Evolutionary conservation across 2,888 invertebrate species (phyloP).

Genomic region (Acanthosepion esculentum): DNA sequence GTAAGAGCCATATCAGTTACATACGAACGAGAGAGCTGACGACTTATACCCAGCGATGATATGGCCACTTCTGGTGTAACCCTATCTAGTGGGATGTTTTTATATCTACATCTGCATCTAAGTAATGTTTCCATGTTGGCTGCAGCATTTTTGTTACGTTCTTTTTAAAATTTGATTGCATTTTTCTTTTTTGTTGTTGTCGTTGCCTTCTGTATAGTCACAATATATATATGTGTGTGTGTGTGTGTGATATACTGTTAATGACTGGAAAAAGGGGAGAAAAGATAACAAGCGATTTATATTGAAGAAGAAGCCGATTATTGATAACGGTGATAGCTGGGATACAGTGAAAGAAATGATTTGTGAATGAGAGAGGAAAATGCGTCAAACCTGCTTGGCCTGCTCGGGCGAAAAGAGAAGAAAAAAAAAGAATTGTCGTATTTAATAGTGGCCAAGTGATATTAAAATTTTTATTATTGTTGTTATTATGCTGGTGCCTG

Average conservation of each 20-base stretch:
- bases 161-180: no score
- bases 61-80: not conserved
- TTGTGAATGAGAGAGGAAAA: slow-evolving; percentile 11
- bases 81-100: not conserved
- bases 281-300: not conserved
- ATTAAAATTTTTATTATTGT: not conserved
- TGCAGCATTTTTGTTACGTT: not conserved
- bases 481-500: not conserved
- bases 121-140: not conserved
- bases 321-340: not conserved
- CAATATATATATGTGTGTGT: not conserved
- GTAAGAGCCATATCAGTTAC: not conserved
- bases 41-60: not conserved
- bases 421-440: not conserved
- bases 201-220: not conserved
- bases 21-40: not conserved
- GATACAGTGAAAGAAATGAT: not conserved
- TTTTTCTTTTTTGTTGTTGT: not conserved
- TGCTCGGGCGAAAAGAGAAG: not conserved
- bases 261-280: not conserved
- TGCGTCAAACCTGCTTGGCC: not conserved
- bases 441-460: not conserved
- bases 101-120: slow-evolving; percentile 33
- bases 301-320: no score
- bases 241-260: not conserved